A percentile compares a stretch with the other conserved stretches of the same genome.
These are phyloP conservation scores for Halichoerus grypus DNA, from an alignment of 2,113 vertebrate species.

Conservation along the genomic window DNA sequence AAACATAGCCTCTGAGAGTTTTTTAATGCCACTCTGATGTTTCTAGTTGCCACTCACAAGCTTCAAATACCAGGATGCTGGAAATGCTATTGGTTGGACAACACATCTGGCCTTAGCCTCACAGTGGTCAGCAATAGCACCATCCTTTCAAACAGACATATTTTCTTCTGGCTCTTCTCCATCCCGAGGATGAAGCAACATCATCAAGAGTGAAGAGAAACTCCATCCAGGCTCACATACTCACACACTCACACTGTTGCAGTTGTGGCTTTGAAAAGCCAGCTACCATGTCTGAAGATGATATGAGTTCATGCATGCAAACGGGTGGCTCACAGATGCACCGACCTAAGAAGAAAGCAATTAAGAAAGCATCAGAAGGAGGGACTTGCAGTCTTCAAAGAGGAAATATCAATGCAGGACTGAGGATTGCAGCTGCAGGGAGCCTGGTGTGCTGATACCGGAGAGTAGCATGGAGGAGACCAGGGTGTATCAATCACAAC, in stretches of 20 bases:
- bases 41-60: background rate
- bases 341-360: background rate
- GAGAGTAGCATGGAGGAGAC: background rate
- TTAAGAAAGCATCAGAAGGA: background rate
- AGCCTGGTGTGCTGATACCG: background rate
- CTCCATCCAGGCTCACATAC: accelerated
- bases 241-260: background rate
- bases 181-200: background rate
- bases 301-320: background rate
- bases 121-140: background rate
- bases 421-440: background rate
- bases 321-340: background rate
- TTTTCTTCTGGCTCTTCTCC: background rate
- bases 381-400: background rate
- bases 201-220: background rate
- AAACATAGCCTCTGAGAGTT: background rate
- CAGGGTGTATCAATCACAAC: background rate
- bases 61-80: background rate
- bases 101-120: background rate
- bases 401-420: background rate
- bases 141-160: background rate
- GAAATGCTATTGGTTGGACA: background rate
- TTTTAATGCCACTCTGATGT: background rate
- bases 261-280: background rate
- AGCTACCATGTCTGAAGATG: background rate